Evolutionary conservation across 2,797 vertebrate species (phyloP).

Genomic region (Scarus forsteni): DNA sequence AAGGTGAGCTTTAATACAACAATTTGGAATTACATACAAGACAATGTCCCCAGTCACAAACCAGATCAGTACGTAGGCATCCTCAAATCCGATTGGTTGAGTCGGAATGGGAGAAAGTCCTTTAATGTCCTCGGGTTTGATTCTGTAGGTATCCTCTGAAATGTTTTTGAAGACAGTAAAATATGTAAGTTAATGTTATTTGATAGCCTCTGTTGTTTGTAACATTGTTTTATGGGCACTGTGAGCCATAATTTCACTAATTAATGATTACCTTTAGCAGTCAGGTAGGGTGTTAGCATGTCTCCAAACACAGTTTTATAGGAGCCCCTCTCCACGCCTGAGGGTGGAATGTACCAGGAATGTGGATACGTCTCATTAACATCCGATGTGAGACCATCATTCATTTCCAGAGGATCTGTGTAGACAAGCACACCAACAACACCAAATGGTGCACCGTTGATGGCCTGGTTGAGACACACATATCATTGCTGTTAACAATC

Average conservation of each 20-base stretch:
- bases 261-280: slow-evolving; percentile 85
- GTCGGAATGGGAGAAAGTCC: slow-evolving; percentile 89
- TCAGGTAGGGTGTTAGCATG: slow-evolving; percentile 89
- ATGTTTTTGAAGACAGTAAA: slow-evolving; percentile 23
- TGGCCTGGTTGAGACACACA: slow-evolving; percentile 78
- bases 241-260: neutral
- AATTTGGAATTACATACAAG: neutral
- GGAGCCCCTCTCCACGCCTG: slow-evolving; percentile 89
- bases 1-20: neutral
- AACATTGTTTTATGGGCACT: neutral
- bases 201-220: slow-evolving; percentile 8
- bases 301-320: slow-evolving; percentile 85
- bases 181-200: neutral
- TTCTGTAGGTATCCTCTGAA: slow-evolving; percentile 87
- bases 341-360: slow-evolving; percentile 92
- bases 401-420: slow-evolving; percentile 91
- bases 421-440: slow-evolving; percentile 89
- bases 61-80: slow-evolving; percentile 89
- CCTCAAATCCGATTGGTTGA: slow-evolving; percentile 92
- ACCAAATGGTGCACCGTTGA: slow-evolving; percentile 87
- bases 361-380: slow-evolving; percentile 88
- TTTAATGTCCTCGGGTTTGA: slow-evolving; percentile 67
- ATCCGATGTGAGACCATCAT: slow-evolving; percentile 84
- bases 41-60: slow-evolving; percentile 64
- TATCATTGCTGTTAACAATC: no score